Evolutionary conservation across 2,113 vertebrate species (phyloP), one percentile per base, ranked within the genome.

Genomic region (Python bivittatus): DNA sequence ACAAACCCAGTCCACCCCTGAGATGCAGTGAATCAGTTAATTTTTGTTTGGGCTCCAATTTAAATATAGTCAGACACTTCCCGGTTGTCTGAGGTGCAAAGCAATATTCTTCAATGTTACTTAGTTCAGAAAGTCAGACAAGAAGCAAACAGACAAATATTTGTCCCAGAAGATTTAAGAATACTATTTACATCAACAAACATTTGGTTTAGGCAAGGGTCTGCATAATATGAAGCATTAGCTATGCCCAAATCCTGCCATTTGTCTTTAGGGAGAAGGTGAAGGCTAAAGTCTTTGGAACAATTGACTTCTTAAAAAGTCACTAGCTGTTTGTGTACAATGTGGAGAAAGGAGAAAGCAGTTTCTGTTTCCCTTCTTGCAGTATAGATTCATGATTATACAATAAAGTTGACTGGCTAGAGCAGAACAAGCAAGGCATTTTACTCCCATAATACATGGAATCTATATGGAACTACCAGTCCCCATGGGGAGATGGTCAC

Each of bases 11-110:
- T 58, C 84, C 22, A 42, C 93, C 92, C 91, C 3, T 90, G 84
- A 93, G 92, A 92, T 92, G 84, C 0, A 92, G 38, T 83, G 90
- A 93, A 93, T 89, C 8, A 60, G 0, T 38, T 84, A 61, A 87
- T 91, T 23, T 94, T 91, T n/a, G 10, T 68, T 92, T 92, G 86
- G 61, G 84, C 79, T 91, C 1, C 93, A 61, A 93, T 44, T 84
- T 89, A 93, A 94, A 94, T 95, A 92, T 83, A 94, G 94, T 58
- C n/a, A 10, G 13, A 60, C 88, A 20, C 54, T 89, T 86, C 20
- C 22, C 54, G 22, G 25, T 89, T 3, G 23, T 38, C 9, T 91
- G 57, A 38, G 61, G 90, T 58, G 0, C 79, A 92, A 38, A 33
- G 6, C 1, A 84, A n/a, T 90, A 20, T 6, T 90, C 88, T 91